Percentiles rank a stretch among this genome's conserved stretches.
Conservation (phyloP, 2,888 invertebrate genomes). For the Gnatocerus cornutus region DNA sequence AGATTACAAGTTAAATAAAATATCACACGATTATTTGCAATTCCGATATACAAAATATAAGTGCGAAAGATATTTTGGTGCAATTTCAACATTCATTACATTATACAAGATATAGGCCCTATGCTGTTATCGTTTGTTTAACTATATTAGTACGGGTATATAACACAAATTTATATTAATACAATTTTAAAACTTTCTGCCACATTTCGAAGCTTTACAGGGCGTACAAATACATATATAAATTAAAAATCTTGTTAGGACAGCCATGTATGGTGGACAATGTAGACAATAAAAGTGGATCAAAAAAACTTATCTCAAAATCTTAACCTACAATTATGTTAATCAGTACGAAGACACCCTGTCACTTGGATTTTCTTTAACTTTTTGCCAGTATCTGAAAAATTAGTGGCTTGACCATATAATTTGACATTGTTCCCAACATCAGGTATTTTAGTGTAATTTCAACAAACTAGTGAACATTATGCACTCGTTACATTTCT, state of each 20-base stretch:
- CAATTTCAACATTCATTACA: conserved; percentile 49
- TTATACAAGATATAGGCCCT: conserved; percentile 47
- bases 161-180: conserved; percentile 40
- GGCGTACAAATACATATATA: conserved; percentile 12
- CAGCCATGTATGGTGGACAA: conserved; percentile 32
- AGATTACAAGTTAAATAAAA: conserved; percentile 39
- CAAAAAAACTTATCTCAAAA: conserved; percentile 32
- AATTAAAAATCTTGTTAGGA: conserved; percentile 12
- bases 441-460: conserved; percentile 15
- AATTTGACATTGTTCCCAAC: conserved; percentile 43
- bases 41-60: conserved; percentile 59
- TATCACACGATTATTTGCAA: conserved; percentile 59
- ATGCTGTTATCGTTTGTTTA: conserved; percentile 18
- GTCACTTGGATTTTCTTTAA: conserved; percentile 42
- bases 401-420: conserved; percentile 23
- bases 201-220: conserved; percentile 27
- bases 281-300: conserved; percentile 31
- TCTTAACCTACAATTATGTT: conserved; percentile 49
- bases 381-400: conserved; percentile 11
- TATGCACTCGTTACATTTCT: conserved; percentile 3
- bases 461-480: not conserved
- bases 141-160: conserved; percentile 7
- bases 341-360: conserved; percentile 52
- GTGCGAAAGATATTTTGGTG: conserved; percentile 58
- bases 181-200: conserved; percentile 31